Base-by-base conservation (phyloP, 2,113 vertebrate genomes). In the Falcunculus frontatus region DNA sequence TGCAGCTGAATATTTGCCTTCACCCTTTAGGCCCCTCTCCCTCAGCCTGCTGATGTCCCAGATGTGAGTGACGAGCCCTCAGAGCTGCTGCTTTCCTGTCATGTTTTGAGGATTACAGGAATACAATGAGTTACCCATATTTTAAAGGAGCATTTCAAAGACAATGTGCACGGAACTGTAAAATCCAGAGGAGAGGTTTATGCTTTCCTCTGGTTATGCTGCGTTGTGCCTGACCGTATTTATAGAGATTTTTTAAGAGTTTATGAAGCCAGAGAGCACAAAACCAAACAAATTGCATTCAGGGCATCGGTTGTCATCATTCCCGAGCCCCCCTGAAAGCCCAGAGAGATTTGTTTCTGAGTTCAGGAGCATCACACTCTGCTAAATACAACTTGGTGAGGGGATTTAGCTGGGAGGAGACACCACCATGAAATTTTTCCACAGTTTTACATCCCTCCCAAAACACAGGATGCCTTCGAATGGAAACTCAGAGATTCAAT, bases 131-230 rank as follows among this genome's bases (percentile, higher is more conserved):
- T 1, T 67, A 74, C 16, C 21, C 35, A 7, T 1, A 56, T 42
- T 55, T 76, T 55, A 14, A 32, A 83, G 13, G 23, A 57, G 32
- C 26, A 1, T 85, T 82, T 76, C 62, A 49, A 70, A 77, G 16
- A 12, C 30, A 11, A 41, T 0, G 1, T 7, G 7, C 67, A 27
- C 3, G 1, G 35, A 72, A 10, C 63, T 44, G 41, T n/a, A 70
- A 84, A 69, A 74, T 44, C 49, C 26, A 33, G 35, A 21, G 29
- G 68, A 60, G 6, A 18, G 16, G 3, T 29, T 69, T 21, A 6
- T 25, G 29, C 13, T 53, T 57, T 80, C 57, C 30, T 64, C 63
- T 59, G 20, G 11, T 75, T 29, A 4, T 17, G 11, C 26, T 56
- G 23, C 1, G 0, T 18, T 7, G 25, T 44, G 53, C 23, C 62